Percentiles rank a stretch among this genome's conserved stretches.
phyloP scores from a whole-genome alignment of 2,113 vertebrate species.

The Elaphurus davidianus region DNA sequence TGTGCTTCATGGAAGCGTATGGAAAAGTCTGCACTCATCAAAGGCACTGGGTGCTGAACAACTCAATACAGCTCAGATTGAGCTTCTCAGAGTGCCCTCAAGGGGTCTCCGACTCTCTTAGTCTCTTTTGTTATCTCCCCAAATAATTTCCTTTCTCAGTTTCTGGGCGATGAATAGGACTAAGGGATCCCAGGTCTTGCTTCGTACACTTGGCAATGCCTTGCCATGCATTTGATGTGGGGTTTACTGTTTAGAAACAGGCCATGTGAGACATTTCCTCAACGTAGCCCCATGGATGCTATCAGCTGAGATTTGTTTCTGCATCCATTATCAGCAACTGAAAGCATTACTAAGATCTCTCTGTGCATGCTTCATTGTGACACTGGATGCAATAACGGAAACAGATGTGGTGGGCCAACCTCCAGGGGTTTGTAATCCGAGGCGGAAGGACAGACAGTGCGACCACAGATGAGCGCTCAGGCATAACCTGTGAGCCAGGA shows the following conservation, averaged over 20 bases:
- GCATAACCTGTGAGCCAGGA: slow-evolving; percentile 38
- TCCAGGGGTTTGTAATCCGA: slow-evolving; percentile 55
- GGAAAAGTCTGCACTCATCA: neutral
- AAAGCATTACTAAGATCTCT: neutral
- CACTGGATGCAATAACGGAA: neutral
- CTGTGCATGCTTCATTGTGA: neutral
- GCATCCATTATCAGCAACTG: neutral
- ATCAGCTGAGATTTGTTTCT: neutral
- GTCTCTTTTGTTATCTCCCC: neutral
- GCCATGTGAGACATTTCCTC: neutral
- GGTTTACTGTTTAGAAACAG: neutral
- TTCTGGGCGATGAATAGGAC: neutral
- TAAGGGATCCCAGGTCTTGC: neutral
- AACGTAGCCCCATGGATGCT: neutral
- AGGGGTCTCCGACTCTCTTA: neutral
- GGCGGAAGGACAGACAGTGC: slow-evolving; percentile 37
- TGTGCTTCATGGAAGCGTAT: rapidly evolving
- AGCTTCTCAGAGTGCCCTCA: neutral
- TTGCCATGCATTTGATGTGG: neutral
- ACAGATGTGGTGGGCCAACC: slow-evolving; percentile 57
- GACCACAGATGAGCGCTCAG: slow-evolving; percentile 60
- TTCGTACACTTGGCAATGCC: neutral
- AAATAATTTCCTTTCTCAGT: neutral
- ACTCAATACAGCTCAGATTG: neutral
- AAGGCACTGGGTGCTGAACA: neutral